Conservation (phyloP, 2,797 vertebrate genomes). For the Oreortyx pictus region DNA sequence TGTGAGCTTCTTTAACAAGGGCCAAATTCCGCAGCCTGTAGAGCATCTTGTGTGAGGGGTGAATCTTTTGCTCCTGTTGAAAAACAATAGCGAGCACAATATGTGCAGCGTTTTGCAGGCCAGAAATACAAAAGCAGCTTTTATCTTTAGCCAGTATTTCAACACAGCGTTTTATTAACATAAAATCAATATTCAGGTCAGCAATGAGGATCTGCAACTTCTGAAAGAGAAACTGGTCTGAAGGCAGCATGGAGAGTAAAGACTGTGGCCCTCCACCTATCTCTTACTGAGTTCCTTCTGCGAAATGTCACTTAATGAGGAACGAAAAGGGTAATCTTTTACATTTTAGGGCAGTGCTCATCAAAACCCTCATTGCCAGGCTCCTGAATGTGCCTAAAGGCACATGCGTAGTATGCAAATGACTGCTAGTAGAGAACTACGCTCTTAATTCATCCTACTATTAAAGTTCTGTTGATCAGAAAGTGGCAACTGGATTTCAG, state of each 20-base stretch:
- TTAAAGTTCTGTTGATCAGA: slow-evolving; percentile 44
- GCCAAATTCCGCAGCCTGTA: neutral
- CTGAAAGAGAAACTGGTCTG: neutral
- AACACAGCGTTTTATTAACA: slow-evolving; percentile 13
- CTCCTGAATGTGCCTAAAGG: neutral
- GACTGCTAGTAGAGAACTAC: neutral
- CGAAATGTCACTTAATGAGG: slow-evolving; percentile 7
- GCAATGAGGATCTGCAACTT: neutral
- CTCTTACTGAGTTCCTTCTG: slow-evolving; percentile 17
- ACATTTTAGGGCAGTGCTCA: neutral
- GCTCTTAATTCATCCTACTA: neutral
- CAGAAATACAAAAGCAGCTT: neutral
- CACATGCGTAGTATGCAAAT: neutral
- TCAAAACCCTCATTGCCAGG: neutral
- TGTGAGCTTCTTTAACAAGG: neutral
- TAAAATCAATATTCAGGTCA: slow-evolving; percentile 32
- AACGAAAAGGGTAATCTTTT: neutral
- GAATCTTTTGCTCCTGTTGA: neutral
- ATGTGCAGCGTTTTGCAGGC: neutral
- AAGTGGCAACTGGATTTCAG: slow-evolving; percentile 9
- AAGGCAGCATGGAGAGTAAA: neutral
- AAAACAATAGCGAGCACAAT: neutral
- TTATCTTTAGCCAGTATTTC: slow-evolving; percentile 12
- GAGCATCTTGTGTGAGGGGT: neutral
- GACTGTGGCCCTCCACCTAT: neutral